A percentile compares a stretch with the other conserved stretches of the same genome.
These are phyloP conservation scores for Furcifer pardalis DNA, from an alignment of 2,797 vertebrate genomes.

Conservation along the genomic window DNA sequence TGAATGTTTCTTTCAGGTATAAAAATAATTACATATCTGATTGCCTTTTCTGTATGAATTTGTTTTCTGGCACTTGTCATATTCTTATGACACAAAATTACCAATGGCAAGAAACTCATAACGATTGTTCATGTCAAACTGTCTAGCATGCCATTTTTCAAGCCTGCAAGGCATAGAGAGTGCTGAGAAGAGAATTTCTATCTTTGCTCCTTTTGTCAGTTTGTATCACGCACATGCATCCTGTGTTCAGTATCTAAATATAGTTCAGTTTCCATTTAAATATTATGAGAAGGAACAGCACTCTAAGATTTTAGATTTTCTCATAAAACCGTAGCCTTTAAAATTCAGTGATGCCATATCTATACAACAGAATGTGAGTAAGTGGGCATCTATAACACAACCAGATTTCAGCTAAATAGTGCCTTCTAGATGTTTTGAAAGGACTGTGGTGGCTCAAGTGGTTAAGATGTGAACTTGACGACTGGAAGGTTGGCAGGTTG, in stretches of 20 bases:
- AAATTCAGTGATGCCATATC: neutral
- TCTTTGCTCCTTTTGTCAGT: neutral
- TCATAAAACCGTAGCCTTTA: conserved; percentile 24
- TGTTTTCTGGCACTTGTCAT: conserved; percentile 13
- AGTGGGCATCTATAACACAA: neutral
- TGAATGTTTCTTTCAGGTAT: conserved; percentile 11
- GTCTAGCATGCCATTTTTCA: neutral
- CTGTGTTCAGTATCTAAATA: neutral
- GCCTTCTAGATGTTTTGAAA: neutral
- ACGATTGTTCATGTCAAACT: conserved; percentile 1
- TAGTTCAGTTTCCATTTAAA: neutral
- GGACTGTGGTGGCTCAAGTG: too few species aligned
- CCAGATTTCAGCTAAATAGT: neutral
- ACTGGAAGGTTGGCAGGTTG: too few species aligned
- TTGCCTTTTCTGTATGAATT: neutral
- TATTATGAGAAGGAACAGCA: neutral
- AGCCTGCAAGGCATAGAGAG: neutral
- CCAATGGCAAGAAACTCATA: conserved; percentile 18
- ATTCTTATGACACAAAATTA: conserved; percentile 7
- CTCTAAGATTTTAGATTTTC: neutral
- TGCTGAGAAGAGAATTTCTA: neutral
- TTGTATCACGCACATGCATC: conserved; percentile 14
- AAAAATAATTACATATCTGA: conserved; percentile 11
- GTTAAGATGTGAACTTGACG: too few species aligned
- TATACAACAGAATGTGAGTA: neutral